Base-by-base conservation (phyloP, 1,140 invertebrate genomes). In the Drosophila nannoptera region DNA sequence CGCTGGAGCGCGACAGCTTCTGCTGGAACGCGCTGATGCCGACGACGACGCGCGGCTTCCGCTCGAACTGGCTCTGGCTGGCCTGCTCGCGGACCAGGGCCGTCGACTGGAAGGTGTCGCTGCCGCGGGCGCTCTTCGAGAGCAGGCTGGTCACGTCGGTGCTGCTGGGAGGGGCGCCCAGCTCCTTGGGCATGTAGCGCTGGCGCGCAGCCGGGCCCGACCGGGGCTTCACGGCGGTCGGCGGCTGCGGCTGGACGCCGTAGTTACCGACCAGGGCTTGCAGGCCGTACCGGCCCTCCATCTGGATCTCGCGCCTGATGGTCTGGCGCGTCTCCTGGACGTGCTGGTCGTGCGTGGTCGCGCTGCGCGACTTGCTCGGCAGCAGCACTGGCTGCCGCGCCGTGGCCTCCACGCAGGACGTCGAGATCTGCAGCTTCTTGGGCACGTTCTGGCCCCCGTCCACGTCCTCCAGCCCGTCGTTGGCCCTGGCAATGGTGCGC, bases 21-120 rank as follows among this genome's bases (percentile, higher is more conserved):
- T 92, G 91, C 75, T 92, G 91, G 43, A 92, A 90, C 0, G 91
- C 88, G 38, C 91, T 91, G 7, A 92, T 74, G 0, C 90, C 91
- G 7, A 91, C 89, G 7, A 91, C 89, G 40, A 92, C 90, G 69
- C 91, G 90, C 0, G 91, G 81, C 73, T 89, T 88, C 11, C 87
- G 74, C 56, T 88, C 87, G 16, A 73, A 89, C 45, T 89, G 86
- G 6, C 45, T 29, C n/a, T 69, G 82, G 22, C 3, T 22, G 22
- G 52, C 35, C 75, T 75, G 78, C 55, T 89, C 88, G 0, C 76
- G 67, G 14, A 89, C 75, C 55, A 88, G 53, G 1, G 86, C 77
- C 11, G 83, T 89, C 2, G 88, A 89, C 68, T 89, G 87, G 50
- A 89, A 87, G 49, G 71, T 74, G 43, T 89, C 88, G 38, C 71